Base-by-base conservation (phyloP, 2,888 invertebrate genomes). In the Drosophila neonasuta region DNA sequence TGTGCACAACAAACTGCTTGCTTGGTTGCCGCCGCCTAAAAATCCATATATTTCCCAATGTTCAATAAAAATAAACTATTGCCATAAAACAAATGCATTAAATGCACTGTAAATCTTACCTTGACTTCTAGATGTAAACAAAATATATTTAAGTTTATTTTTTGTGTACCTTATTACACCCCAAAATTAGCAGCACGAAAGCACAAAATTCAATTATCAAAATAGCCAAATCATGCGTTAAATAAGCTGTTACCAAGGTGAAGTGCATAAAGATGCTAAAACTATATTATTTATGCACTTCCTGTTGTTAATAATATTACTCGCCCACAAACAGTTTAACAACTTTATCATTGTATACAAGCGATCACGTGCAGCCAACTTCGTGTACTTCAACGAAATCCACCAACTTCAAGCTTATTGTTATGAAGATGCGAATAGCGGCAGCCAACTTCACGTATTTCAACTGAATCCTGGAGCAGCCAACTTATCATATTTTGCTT, bases 201-300 rank as follows among this genome's bases (percentile, higher is more conserved):
- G 13, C 15, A 13, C 13, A 3, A 15, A 44, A 44, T 20, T 44
- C 44, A 20, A 20, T 44, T 44, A 20, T 2, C 11, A 20, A 44
- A 44, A 20, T 4, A 11, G 9, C 32, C 44, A 44, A 63, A 51
- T 71, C 71, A 51, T 55, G 71, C 68, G 45, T 50, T 42, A 58
- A 67, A 50, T 46, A 7, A 29, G 45, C 44, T 54, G 60, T 51
- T 59, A 15, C n/a, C 24, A 30, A 41, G 15, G 49, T 15, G 50
- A 24, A 10, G 2, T 20, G n/a, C 15, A 13, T 51, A n/a, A 36
- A 4, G 3, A 11, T 36, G 20, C 11, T 36, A 9, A 8, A 34
- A 17, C 11, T 11, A 41, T 11, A 10, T 6, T 11, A 39, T 24
- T 29, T 29, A 11, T 20, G 8, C 17, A 15, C 13, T 66, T 66